Evolutionary conservation across 2,797 vertebrate genomes (phyloP), one percentile per base, ranked within the genome.

Genomic region (Spondyliosoma cantharus): DNA sequence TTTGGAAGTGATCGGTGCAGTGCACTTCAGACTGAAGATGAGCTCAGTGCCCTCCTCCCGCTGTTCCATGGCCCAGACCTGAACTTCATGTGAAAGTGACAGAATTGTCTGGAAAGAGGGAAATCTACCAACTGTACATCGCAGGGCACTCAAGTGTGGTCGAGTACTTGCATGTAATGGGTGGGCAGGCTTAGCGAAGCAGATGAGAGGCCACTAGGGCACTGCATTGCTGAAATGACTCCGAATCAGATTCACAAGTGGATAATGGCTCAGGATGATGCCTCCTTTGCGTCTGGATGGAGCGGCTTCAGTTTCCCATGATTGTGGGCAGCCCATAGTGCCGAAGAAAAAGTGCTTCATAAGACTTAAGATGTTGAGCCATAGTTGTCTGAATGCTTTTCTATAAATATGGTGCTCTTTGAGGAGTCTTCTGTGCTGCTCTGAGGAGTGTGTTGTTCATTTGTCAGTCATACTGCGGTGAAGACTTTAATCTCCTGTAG

Each of bases 201-300:
- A 53, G 83, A 81, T 74, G 82, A 89, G 85, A 84, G 79, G 77
- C 24, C 60, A 46, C 48, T 11, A 17, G 69, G 84, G 65, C 84
- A 66, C 32, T 46, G 79, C 52, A 63, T 60, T 78, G 59, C 45
- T 45, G 56, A 78, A 80, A 85, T 80, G 59, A 82, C 71, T 83
- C 78, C 66, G 63, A 86, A 66, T 90, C 76, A 70, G 58, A 77
- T 50, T 85, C 72, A 82, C 54, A 80, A 89, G 89, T 80, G 83
- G 85, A 87, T 91, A 90, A 89, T 89, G 82, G 78, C 32, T 80
- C 73, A 63, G 66, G 63, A 73, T 56, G 66, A 76, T n/a, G 78
- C 62, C 27, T 76, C 49, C 43, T 83, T 81, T 86, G 66, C 61
- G 78, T 86, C 57, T 74, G 63, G 77, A 80, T 69, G 20, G 54